Evolutionary conservation across 2,888 invertebrate genomes (phyloP), one percentile per base, ranked within the genome.

Genomic region (Sarcophaga caerulescens): DNA sequence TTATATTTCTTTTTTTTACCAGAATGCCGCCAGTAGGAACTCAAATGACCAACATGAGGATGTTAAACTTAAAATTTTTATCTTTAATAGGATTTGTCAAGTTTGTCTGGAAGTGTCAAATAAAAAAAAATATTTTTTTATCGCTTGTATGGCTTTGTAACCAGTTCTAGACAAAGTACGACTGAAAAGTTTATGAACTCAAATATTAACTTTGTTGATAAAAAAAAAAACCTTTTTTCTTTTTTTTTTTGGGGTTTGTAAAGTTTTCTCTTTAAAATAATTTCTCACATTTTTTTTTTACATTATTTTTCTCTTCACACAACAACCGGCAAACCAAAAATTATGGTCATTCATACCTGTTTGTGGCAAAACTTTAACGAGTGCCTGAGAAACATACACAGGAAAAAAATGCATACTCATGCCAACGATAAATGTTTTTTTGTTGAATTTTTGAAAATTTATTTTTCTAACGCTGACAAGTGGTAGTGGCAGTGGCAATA

Each of bases 31-130:
- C 5, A 6, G 25, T 25, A 25, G 3, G 25, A 25, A 25, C 25
- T 25, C 25, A 25, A 25, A 25, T 25, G 6, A 25, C 25, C 25
- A 25, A 25, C 25, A 25, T 25, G 25, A 25, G 35, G 6, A 35
- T 35, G 35, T 35, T 35, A 35, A 35, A 35, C 35, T 35, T 35
- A 6, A 6, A 35, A 35, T 35, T 35, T 35, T 35, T 35, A 35
- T 35, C 35, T 35, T 35, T 35, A 35, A 35, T 92, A 90, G 92
- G 90, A 93, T 92, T 92, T 92, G 92, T 92, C 92, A 92, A 91
- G 91, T 92, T 89, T 89, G 66, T 73, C 63, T 83, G 71, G 68
- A 60, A 80, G 57, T 60, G n/a, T 59, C 47, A 17, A 25, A 62
- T 45, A 44, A 68, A 68, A 66, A 70, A 66, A 35, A 19, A 23